These are phyloP conservation scores for Lamprotornis superbus DNA, from an alignment of 2,113 vertebrate species.

Conservation along the genomic window DNA sequence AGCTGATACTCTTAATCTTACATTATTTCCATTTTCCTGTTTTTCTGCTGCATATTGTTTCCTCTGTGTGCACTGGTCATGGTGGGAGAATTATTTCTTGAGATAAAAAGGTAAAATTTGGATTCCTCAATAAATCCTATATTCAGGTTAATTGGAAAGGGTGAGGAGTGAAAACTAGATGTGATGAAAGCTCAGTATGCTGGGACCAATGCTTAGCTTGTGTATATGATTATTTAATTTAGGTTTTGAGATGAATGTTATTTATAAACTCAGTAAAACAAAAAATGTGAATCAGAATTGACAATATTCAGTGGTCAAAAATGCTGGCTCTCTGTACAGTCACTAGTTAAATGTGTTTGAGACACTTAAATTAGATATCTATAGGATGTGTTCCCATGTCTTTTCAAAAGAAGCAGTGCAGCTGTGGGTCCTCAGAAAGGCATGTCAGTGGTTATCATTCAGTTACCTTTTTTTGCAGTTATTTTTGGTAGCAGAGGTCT, in stretches of 20 bases:
- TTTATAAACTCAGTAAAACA: not conserved
- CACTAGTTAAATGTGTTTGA: not conserved
- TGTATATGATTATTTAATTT: not conserved
- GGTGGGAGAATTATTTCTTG: not conserved
- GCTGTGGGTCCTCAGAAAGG: not conserved
- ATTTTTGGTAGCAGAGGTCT: not conserved
- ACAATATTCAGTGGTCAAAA: not conserved
- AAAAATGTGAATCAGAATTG: not conserved
- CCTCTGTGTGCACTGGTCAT: not conserved
- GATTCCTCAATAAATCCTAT: not conserved
- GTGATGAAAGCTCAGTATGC: not conserved
- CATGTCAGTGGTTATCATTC: not conserved
- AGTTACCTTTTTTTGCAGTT: not conserved
- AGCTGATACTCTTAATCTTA: not conserved
- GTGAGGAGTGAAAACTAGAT: not conserved
- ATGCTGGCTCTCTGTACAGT: not conserved
- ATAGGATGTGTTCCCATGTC: not conserved
- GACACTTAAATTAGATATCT: not conserved
- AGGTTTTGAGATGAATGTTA: not conserved
- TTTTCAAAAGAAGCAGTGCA: not conserved
- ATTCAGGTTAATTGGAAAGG: not conserved
- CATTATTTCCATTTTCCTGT: not conserved
- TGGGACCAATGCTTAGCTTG: not conserved
- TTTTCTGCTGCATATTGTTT: not conserved
- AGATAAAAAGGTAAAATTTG: not conserved